These are phyloP conservation scores for Melanotaenia pygmaea DNA, from an alignment of 2,797 vertebrate genomes.

Conservation along the genomic window DNA sequence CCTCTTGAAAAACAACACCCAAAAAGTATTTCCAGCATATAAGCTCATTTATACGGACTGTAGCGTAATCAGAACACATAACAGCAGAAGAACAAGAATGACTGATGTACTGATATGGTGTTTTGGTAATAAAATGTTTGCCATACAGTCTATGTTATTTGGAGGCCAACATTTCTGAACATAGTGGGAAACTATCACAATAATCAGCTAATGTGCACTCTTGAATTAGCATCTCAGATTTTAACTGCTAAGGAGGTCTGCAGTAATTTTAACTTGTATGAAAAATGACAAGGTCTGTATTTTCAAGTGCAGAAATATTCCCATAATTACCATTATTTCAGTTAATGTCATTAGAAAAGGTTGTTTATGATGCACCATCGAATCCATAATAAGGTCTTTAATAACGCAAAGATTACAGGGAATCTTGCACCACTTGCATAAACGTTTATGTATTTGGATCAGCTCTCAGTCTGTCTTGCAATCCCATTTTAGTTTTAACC, in stretches of 20 bases:
- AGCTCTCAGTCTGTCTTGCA: neutral
- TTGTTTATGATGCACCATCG: constrained; percentile 7
- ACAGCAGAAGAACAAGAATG: no score
- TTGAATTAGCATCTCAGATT: neutral
- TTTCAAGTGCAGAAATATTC: no score
- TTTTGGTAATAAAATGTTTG: no score
- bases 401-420: constrained; percentile 7
- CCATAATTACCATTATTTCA: neutral
- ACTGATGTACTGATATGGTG: no score
- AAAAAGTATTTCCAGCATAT: no score
- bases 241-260: no score
- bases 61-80: no score
- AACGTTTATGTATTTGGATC: neutral
- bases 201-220: neutral
- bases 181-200: neutral
- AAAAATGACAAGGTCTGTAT: no score
- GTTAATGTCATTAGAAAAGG: neutral
- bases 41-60: no score
- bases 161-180: neutral
- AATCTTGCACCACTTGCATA: no score
- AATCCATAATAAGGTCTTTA: constrained; percentile 18
- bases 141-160: no score
- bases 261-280: no score
- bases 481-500: neutral
- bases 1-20: constrained; percentile 18